A percentile compares a stretch with the other conserved stretches of the same genome.
Evolutionary conservation across 2,797 vertebrate species (phyloP).

Genomic region (Lepidocolaptes lacrymiger): DNA sequence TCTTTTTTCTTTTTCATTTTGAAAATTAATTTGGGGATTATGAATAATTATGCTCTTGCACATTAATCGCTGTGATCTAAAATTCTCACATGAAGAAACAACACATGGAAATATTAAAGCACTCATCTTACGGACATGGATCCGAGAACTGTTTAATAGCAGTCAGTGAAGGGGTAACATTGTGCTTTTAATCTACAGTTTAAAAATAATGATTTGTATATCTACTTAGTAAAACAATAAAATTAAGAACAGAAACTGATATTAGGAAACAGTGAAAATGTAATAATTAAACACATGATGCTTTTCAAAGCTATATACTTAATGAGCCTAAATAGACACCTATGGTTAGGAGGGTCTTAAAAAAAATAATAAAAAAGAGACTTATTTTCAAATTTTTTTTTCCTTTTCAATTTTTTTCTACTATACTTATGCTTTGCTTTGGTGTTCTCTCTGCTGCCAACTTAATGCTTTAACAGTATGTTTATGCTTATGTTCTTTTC

Average conservation of each 20-base stretch:
- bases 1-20: background rate
- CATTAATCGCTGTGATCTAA: constrained; percentile 49
- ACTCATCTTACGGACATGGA: constrained; percentile 74
- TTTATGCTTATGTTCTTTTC: constrained; percentile 81
- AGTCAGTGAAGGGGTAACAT: constrained; percentile 77
- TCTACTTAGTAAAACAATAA: constrained; percentile 75
- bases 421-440: constrained; percentile 79
- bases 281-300: constrained; percentile 76
- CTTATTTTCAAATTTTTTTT: constrained; percentile 50
- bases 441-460: constrained; percentile 77
- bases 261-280: constrained; percentile 80
- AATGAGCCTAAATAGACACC: constrained; percentile 78
- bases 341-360: constrained; percentile 74
- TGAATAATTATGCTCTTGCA: constrained; percentile 12
- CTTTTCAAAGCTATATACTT: constrained; percentile 77
- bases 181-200: constrained; percentile 79
- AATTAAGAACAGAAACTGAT: constrained; percentile 79
- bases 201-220: constrained; percentile 80
- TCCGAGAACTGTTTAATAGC: constrained; percentile 80
- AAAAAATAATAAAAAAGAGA: constrained; percentile 62
- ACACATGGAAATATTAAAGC: constrained; percentile 75
- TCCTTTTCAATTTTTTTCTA: constrained; percentile 55
- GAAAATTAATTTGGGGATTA: constrained; percentile 48
- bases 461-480: constrained; percentile 71
- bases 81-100: constrained; percentile 71